These are phyloP conservation scores for Mesembrinibis cayennensis DNA, from an alignment of 2,113 vertebrate species.

Conservation along the genomic window DNA sequence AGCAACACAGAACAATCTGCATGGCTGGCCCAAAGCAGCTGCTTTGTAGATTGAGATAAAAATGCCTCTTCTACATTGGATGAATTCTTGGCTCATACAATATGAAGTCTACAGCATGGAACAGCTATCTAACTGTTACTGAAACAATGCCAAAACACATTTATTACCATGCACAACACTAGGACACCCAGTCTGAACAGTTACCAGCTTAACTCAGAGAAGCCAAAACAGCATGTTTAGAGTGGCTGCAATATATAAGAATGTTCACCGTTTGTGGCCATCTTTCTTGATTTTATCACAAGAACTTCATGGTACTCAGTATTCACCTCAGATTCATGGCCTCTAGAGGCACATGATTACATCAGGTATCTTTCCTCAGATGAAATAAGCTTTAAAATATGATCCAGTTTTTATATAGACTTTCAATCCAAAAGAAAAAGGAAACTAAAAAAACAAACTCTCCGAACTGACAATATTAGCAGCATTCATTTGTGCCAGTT, in stretches of 20 bases:
- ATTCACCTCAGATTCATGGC: neutral
- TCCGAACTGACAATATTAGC: neutral
- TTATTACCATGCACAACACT: neutral
- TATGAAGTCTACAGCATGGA: neutral
- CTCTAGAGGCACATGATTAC: neutral
- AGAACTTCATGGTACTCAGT: neutral
- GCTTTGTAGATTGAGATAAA: neutral
- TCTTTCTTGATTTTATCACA: neutral
- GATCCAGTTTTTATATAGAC: neutral
- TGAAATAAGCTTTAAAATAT: neutral
- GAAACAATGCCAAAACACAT: neutral
- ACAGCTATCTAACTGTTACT: neutral
- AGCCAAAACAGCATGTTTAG: neutral
- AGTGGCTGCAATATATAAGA: neutral
- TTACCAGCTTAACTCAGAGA: neutral
- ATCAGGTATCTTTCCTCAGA: neutral
- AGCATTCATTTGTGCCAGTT: neutral
- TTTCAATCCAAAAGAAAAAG: neutral
- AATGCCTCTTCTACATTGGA: neutral
- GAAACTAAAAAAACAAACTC: neutral
- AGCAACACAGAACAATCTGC: neutral
- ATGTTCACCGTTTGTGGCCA: accelerated
- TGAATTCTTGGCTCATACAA: neutral
- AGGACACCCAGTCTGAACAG: neutral
- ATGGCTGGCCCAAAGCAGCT: neutral